These are phyloP conservation scores for Crossoptilon crossoptilon DNA, from an alignment of 2,797 vertebrate genomes.

Conservation along the genomic window DNA sequence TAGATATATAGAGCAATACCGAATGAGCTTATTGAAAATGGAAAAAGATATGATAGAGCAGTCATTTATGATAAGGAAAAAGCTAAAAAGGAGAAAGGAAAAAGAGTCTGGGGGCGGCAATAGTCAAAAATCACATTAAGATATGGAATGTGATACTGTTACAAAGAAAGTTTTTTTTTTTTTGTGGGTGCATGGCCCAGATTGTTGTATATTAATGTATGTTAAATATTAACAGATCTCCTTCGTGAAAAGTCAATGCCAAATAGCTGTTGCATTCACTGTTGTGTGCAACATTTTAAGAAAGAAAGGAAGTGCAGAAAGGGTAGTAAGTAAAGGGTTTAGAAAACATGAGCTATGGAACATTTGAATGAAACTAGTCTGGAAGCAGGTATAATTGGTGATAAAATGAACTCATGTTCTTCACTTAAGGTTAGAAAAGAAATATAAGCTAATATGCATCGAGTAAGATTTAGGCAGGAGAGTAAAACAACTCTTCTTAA, in stretches of 20 bases:
- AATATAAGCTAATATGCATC: background rate
- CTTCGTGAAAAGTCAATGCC: background rate
- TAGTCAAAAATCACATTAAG: background rate
- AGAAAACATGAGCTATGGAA: background rate
- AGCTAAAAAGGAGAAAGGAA: background rate
- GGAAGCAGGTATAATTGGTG: background rate
- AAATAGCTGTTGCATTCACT: background rate
- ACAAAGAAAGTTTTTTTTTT: background rate
- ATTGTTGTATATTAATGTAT: background rate
- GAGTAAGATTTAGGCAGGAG: background rate
- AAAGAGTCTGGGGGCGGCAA: background rate
- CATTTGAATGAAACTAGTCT: background rate
- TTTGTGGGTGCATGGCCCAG: background rate
- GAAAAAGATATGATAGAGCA: too few relatives aligned
- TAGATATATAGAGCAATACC: too few relatives aligned
- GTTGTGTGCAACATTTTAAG: background rate
- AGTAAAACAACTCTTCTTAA: background rate
- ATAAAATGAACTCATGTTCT: background rate
- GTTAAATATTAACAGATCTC: background rate
- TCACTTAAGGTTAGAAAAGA: background rate
- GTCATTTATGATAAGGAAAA: background rate
- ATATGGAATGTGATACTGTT: background rate
- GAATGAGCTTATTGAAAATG: too few relatives aligned
- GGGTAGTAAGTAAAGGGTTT: background rate
- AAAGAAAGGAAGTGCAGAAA: background rate